A percentile compares a stretch with the other conserved stretches of the same genome.
Conservation (phyloP, 2,113 vertebrate genomes). For the Macquaria australasica region DNA sequence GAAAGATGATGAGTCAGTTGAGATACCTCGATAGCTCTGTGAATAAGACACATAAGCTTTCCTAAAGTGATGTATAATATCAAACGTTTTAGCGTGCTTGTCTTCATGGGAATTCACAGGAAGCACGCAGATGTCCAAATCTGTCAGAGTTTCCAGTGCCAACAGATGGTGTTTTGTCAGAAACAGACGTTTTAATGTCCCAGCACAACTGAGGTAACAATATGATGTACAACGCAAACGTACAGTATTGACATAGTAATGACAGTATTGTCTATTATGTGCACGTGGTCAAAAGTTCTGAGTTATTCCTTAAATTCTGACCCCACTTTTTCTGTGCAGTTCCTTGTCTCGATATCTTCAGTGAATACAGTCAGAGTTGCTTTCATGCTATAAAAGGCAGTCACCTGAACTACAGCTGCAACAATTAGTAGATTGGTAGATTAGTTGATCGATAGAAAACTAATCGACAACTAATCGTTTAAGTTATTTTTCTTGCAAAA, state of each 20-base stretch:
- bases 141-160: background rate
- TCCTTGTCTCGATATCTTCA: background rate
- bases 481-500: too few species aligned
- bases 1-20: background rate
- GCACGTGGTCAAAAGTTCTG: background rate
- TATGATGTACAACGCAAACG: background rate
- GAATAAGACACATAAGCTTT: background rate
- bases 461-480: too few species aligned
- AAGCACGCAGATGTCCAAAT: slow-evolving; percentile 29
- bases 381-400: slow-evolving; percentile 15
- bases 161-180: slow-evolving; percentile 42
- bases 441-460: too few species aligned
- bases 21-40: background rate
- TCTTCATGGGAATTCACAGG: background rate
- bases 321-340: background rate
- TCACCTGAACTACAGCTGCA: slow-evolving; percentile 83
- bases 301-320: background rate
- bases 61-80: background rate
- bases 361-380: background rate
- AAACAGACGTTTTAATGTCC: slow-evolving; percentile 10
- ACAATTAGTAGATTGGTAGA: too few species aligned
- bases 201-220: background rate
- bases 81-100: background rate
- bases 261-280: background rate
- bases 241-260: too few species aligned